Evolutionary conservation across 2,113 vertebrate species (phyloP).

Genomic region (Tympanuchus pallidicinctus): DNA sequence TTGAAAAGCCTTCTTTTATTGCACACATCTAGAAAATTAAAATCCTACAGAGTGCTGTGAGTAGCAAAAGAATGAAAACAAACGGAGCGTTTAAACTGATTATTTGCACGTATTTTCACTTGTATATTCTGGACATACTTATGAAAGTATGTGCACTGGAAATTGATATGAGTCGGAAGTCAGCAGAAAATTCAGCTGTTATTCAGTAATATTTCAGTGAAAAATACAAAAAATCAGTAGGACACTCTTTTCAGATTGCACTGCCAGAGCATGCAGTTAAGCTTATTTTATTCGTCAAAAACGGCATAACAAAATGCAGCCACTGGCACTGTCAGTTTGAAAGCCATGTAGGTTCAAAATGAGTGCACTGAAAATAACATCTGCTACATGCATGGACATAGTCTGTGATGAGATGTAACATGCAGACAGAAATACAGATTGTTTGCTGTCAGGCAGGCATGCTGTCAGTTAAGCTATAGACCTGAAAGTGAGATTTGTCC

Average conservation of each 20-base stretch:
- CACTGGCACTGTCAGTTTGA: background rate
- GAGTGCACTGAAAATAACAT: slow-evolving; percentile 16
- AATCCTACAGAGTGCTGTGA: background rate
- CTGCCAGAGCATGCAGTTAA: background rate
- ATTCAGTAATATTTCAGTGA: slow-evolving; percentile 8
- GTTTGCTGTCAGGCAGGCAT: slow-evolving; percentile 21
- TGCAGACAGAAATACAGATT: slow-evolving; percentile 17
- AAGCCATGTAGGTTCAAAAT: background rate
- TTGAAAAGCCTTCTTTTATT: background rate
- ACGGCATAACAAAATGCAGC: background rate
- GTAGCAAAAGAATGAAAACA: background rate
- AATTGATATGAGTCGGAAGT: background rate
- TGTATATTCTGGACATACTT: background rate
- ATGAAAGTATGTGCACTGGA: background rate
- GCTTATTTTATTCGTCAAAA: background rate
- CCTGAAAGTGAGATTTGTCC: slow-evolving; percentile 60
- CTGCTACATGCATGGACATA: slow-evolving; percentile 2
- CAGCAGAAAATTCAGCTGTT: slow-evolving; percentile 19
- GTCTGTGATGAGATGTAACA: slow-evolving; percentile 4
- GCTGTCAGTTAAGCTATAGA: background rate
- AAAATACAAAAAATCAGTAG: background rate
- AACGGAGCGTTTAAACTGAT: background rate
- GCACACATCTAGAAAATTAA: background rate
- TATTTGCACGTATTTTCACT: slow-evolving; percentile 13
- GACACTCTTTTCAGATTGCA: background rate